Evolutionary conservation across 2,797 vertebrate species (phyloP), one percentile per base, ranked within the genome.

Genomic region (Sebastes paucispinis): DNA sequence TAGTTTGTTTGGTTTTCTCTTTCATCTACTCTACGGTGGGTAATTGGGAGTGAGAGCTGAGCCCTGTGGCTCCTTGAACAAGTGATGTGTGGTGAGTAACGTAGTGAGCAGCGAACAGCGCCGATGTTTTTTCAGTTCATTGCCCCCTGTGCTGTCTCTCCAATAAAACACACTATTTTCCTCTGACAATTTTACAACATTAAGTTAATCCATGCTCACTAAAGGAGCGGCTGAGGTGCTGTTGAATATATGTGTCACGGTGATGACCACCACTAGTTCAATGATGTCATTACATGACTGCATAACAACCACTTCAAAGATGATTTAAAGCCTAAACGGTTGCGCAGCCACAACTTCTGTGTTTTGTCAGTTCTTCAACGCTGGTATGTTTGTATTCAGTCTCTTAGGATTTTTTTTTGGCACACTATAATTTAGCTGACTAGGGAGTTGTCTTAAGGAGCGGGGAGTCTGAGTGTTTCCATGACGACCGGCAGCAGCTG

Each of bases 401-500:
- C 80, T 85, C 81, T 75, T 73, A 31, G 78, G 77, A 25, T 75
- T 80, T 84, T 74, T 70, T 64, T 79, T 73, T 67, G 77, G 83
- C 79, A 80, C 79, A 72, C 89, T 90, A 86, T 94, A 88, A 93
- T 94, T 92, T 90, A 89, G 88, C 91, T 87, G 82, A 90, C 86
- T 83, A 36, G 87, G 87, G 82, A 92, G 88, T 85, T 88, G 89
- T 91, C 83, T 90, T 75, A 27, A 87, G 79, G 81, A 92, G 83
- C 39, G 47, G 85, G 84, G 89, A 91, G 88, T 91, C 89, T 81
- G 89, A 90, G 90, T 89, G 94, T 95, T 94, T 94, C 95, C 92
- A 94, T 94, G 94, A 66, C 90, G 75, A 95, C 95, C 77, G 74
- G 91, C 88, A 87, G 91, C 94, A 95, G 94, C 95, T 95, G 94